Percentiles rank a stretch among this genome's conserved stretches.
These are phyloP conservation scores for Zaprionus inermis DNA, from an alignment of 1,140 invertebrate genomes.

Conservation along the genomic window DNA sequence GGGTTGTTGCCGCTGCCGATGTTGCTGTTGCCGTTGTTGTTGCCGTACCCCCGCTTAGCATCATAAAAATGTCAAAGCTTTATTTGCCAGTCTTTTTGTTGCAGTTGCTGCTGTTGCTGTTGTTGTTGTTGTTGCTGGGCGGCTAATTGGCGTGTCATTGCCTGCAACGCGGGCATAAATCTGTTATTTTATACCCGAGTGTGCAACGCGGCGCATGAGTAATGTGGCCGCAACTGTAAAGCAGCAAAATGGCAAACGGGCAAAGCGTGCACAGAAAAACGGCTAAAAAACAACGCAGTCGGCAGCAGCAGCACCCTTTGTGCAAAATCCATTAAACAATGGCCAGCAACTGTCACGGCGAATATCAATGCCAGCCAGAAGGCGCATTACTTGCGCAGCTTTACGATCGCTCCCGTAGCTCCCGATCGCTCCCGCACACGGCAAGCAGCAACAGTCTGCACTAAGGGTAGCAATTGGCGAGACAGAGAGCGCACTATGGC, in stretches of 20 bases:
- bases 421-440: too few relatives aligned
- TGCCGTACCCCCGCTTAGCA: slow-evolving; percentile 69
- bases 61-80: slow-evolving; percentile 83
- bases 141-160: slow-evolving; percentile 83
- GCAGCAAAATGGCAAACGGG: slow-evolving; percentile 32
- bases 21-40: slow-evolving; percentile 30
- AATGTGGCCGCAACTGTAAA: slow-evolving; percentile 59
- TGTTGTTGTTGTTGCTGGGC: slow-evolving; percentile 57
- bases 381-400: slow-evolving; percentile 9
- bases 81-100: slow-evolving; percentile 71
- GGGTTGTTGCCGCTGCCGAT: slow-evolving; percentile 6
- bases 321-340: slow-evolving; percentile 39
- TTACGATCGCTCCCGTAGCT: slow-evolving; percentile 6
- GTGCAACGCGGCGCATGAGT: slow-evolving; percentile 78
- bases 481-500: too few relatives aligned
- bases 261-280: not conserved
- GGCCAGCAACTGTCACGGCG: slow-evolving; percentile 27
- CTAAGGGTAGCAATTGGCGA: not conserved
- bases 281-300: not conserved
- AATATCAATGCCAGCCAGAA: not conserved
- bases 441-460: too few relatives aligned
- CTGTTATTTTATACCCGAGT: slow-evolving; percentile 79
- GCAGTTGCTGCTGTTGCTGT: slow-evolving; percentile 37
- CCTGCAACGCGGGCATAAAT: slow-evolving; percentile 78
- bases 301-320: slow-evolving; percentile 12